phyloP scores from a whole-genome alignment of 2,888 invertebrate genomes.

The Onthophagus sagittarius region DNA sequence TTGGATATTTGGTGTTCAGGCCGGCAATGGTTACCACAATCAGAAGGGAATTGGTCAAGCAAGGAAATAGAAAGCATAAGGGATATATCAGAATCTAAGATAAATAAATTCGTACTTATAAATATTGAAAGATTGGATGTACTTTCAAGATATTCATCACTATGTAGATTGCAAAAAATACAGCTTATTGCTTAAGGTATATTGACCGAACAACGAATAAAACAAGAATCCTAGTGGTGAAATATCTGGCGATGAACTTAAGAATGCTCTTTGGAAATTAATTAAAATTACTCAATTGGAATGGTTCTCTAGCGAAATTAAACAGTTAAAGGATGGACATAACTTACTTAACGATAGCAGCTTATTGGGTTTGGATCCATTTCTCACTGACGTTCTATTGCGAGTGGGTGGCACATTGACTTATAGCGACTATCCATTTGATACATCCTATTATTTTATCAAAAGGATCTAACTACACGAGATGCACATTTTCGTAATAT shows the following conservation, averaged over 20 bases:
- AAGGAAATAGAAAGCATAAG: conserved; percentile 18
- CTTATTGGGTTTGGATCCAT: no score
- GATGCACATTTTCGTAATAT: conserved; percentile 18
- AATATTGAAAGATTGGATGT: background rate
- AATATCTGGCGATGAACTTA: background rate
- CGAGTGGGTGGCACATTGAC: no score
- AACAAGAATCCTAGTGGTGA: background rate
- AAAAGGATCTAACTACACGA: conserved; percentile 21
- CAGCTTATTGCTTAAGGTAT: background rate
- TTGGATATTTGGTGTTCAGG: conserved; percentile 23
- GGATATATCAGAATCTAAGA: conserved; percentile 7
- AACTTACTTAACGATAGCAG: no score
- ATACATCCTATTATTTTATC: no score
- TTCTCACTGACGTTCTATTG: no score
- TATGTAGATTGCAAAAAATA: no score
- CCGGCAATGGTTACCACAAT: conserved; percentile 25
- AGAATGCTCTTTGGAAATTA: background rate
- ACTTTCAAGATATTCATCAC: no score
- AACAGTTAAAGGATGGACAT: no score
- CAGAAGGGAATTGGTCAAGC: conserved; percentile 25
- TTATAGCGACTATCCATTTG: no score
- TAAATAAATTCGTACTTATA: conserved; percentile 22
- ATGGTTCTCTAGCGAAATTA: no score
- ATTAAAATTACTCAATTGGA: background rate
- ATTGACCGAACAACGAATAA: background rate